phyloP scores from a whole-genome alignment of 1,140 invertebrate species.

The Heliconius himera region DNA sequence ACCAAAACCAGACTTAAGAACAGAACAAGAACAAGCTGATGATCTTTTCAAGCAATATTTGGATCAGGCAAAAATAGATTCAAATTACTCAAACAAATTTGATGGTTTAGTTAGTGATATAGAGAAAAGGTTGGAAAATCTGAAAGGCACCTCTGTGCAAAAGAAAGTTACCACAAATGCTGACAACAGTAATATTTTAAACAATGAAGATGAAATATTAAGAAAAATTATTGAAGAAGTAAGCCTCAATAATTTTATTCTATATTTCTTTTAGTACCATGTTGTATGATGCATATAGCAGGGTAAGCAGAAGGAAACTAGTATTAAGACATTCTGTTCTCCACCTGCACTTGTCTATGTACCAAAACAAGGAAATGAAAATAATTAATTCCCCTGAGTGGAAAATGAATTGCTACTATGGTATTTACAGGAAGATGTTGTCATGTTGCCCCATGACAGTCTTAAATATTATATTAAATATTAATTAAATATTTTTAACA shows the following conservation, averaged over 20 bases:
- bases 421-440: no score
- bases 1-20: slow-evolving; percentile 73
- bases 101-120: slow-evolving; percentile 71
- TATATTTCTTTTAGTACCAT: no score
- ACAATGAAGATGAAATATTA: slow-evolving; percentile 63
- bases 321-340: no score
- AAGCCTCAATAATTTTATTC: slow-evolving; percentile 26
- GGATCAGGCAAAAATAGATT: slow-evolving; percentile 82
- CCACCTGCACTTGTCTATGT: no score
- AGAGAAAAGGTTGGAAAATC: slow-evolving; percentile 78
- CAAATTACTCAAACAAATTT: slow-evolving; percentile 68
- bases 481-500: slow-evolving; percentile 21
- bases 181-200: slow-evolving; percentile 39
- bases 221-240: slow-evolving; percentile 70
- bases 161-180: slow-evolving; percentile 7
- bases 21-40: slow-evolving; percentile 84
- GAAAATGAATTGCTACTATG: no score
- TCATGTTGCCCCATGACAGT: background rate
- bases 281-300: no score
- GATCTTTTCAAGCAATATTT: slow-evolving; percentile 84
- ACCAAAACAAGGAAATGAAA: no score
- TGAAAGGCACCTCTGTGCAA: slow-evolving; percentile 63
- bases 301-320: no score
- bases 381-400: no score
- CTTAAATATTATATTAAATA: background rate